Evolutionary conservation across 92 coral and sea anemone species (phyloP), one percentile per base, ranked within the genome.

Genomic region (Isaurus tuberculatus): DNA sequence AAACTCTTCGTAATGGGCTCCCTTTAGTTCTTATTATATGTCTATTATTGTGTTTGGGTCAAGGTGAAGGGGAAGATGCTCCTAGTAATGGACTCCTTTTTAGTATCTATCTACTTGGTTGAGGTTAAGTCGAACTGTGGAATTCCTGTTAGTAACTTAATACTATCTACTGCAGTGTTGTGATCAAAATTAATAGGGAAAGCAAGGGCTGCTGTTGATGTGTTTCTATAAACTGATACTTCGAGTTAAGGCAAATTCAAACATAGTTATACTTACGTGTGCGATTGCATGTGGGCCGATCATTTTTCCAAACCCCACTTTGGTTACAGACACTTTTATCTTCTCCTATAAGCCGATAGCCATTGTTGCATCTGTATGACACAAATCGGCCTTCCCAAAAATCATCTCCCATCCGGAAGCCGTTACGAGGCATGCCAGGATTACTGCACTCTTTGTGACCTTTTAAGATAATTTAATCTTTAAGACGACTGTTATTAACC

Each of bases 311-410:
- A 0, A 42, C 5, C 2, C 78, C 78, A n/a, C 60, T 43, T 17
- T 1, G 34, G 32, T 72, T 42, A 36, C 78, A 72, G 6, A 43
- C 20, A 42, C 61, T 27, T 5, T 42, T 31, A 25, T 31, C 14
- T 16, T 29, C 30, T 27, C 78, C 78, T 10, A 23, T 11, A 6
- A 72, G 48, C 20, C 48, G 49, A 6, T 72, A 72, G 58, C 60
- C 60, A 8, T 49, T n/a, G 4, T 72, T 44, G 60, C 78, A 72
- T 9, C n/a, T 43, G 34, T 44, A 72, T 4, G 32, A 42, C 1
- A 72, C 78, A 1, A 23, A 23, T 15, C 13, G 19, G 17, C 78
- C 78, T 42, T 72, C 78, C 61, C 78, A 72, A 20, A 72, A 72
- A 9, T 72, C 78, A 3, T 22, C 60, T 22, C 78, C 78, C 9